Evolutionary conservation across 2,888 invertebrate species (phyloP).

Genomic region (Macropis europaea): DNA sequence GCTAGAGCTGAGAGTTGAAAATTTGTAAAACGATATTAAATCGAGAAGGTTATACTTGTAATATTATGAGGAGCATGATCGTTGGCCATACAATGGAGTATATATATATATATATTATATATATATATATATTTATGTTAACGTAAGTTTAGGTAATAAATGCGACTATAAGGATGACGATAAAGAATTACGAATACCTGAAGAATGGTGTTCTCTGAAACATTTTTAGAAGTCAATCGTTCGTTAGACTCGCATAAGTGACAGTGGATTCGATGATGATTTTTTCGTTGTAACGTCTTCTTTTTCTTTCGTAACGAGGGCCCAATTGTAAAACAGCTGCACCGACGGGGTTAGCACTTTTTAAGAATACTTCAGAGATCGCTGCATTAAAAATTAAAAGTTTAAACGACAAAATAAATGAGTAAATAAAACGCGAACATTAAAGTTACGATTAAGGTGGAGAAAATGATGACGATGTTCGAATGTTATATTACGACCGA

Average conservation of each 20-base stretch:
- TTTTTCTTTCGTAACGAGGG: slow-evolving; percentile 41
- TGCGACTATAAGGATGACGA: slow-evolving; percentile 45
- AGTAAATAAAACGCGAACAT: neutral
- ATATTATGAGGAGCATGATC: slow-evolving; percentile 77
- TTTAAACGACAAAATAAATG: slow-evolving; percentile 26
- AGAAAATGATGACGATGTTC: slow-evolving; percentile 1
- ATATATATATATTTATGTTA: slow-evolving; percentile 74
- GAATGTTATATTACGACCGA: slow-evolving; percentile 36
- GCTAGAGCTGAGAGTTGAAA: slow-evolving; percentile 28
- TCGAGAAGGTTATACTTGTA: slow-evolving; percentile 66
- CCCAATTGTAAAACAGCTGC: slow-evolving; percentile 44
- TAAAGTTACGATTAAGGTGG: slow-evolving; percentile 3
- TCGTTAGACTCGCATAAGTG: slow-evolving; percentile 8
- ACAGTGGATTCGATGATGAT: neutral
- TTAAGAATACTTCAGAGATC: slow-evolving; percentile 69
- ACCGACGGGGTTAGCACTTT: slow-evolving; percentile 20
- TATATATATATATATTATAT: slow-evolving; percentile 66
- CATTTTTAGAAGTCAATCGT: slow-evolving; percentile 59
- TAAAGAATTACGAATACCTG: slow-evolving; percentile 58
- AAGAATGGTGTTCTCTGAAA: slow-evolving; percentile 72
- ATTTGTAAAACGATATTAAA: slow-evolving; percentile 64
- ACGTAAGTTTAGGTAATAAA: slow-evolving; percentile 71
- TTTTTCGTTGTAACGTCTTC: neutral
- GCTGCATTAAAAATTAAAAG: slow-evolving; percentile 56
- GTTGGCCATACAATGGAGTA: slow-evolving; percentile 79